phyloP scores from a whole-genome alignment of 2,797 vertebrate species.

The Parauchenoglanis ngamensis region DNA sequence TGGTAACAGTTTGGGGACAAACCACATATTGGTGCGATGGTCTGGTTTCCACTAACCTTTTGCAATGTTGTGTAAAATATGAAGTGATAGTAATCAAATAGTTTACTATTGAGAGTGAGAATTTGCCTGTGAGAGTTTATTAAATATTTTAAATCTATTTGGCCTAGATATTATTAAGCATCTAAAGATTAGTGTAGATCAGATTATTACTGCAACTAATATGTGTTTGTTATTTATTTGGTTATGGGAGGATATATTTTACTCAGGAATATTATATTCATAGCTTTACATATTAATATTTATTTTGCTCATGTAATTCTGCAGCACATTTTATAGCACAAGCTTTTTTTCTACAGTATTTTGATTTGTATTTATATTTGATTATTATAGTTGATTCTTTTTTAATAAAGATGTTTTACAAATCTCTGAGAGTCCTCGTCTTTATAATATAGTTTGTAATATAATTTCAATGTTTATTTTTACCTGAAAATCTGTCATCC shows the following conservation, averaged over 20 bases:
- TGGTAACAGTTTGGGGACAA: not conserved
- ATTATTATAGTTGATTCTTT: not conserved
- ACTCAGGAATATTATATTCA: slow-evolving; percentile 11
- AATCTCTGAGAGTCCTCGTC: not conserved
- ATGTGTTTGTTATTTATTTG: not conserved
- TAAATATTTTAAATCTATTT: not conserved
- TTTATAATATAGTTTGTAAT: not conserved
- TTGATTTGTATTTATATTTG: not conserved
- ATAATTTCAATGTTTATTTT: not conserved
- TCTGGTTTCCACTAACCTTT: not conserved
- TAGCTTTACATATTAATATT: not conserved
- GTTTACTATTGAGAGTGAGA: not conserved
- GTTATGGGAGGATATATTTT: slow-evolving; percentile 43
- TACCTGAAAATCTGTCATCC: not conserved
- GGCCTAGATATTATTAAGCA: not conserved
- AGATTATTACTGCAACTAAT: not conserved
- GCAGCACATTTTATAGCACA: not conserved
- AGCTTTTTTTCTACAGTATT: not conserved
- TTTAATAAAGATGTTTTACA: slow-evolving; percentile 42
- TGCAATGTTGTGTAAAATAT: not conserved
- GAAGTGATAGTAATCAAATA: not conserved
- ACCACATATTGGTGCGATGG: no score
- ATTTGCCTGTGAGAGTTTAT: not conserved
- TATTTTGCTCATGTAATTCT: not conserved
- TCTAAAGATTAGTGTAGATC: not conserved